Evolutionary conservation across 2,113 vertebrate genomes (phyloP), one percentile per base, ranked within the genome.

Genomic region (Ammodytes marinus): DNA sequence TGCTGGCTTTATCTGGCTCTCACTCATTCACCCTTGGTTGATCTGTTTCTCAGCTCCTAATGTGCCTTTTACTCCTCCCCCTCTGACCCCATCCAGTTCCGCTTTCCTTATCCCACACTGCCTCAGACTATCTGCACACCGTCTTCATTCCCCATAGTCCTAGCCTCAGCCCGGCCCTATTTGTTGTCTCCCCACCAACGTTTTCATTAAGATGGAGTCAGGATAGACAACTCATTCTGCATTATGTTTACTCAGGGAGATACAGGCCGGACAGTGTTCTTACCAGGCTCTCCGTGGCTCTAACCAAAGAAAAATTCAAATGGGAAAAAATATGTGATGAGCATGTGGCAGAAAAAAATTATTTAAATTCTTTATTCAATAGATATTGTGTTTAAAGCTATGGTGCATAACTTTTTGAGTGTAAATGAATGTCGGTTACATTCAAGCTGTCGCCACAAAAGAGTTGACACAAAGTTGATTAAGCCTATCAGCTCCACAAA

Each of bases 201-300:
- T 85, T 93, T 93, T 91, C 90, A 94, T 94, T 94, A 91, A 94
- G 93, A 94, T 94, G 74, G 85, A 91, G 93, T 92, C 93, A 93
- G 83, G 92, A 94, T 94, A 93, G 85, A 66, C 80, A 17, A 75
- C 67, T 86, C 73, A 65, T 82, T 89, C 74, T 80, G 80, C 74
- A 87, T 80, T 88, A 75, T 86, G 71, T 91, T 87, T 90, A 83
- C 88, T 81, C 69, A n/a, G 53, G 47, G 65, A 84, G 77, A 91
- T 87, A 87, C 19, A 65, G 43, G 73, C 66, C 8, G 1, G 39
- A 63, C 37, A 0, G 37, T 39, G 19, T 60, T 82, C 66, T 59
- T 9, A 52, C 58, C 45, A 6, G 40, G 47, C 10, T 63, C 46
- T 70, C 46, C 58, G n/a, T 69, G 58, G 59, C 57, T 53, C 35